A percentile compares a stretch with the other conserved stretches of the same genome.
Evolutionary conservation across 2,797 vertebrate genomes (phyloP).

Genomic region (Neostethus bicornis): DNA sequence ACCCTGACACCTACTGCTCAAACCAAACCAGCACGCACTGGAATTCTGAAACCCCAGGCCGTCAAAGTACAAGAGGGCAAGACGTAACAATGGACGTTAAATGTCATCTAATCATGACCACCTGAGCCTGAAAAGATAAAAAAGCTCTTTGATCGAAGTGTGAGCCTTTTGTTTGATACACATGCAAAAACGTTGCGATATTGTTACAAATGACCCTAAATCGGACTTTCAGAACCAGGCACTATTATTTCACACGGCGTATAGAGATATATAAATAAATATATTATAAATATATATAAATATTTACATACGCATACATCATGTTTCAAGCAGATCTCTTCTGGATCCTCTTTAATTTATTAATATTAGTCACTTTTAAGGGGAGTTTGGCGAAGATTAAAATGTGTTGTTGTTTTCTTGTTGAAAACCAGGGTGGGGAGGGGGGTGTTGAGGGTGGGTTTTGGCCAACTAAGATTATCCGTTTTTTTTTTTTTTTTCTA

Average conservation of each 20-base stretch:
- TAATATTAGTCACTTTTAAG: constrained; percentile 80
- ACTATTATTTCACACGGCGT: constrained; percentile 74
- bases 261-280: constrained; percentile 81
- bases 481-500: constrained; percentile 63
- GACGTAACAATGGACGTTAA: constrained; percentile 82
- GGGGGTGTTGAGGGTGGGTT: too few species aligned
- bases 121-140: constrained; percentile 56
- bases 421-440: constrained; percentile 43
- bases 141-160: constrained; percentile 41
- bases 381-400: constrained; percentile 67
- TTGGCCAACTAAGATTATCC: constrained; percentile 47
- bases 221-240: constrained; percentile 72
- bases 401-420: constrained; percentile 37
- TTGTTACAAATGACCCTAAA: constrained; percentile 53
- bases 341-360: constrained; percentile 83
- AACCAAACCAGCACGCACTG: constrained; percentile 88
- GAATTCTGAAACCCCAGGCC: constrained; percentile 92
- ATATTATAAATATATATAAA: constrained; percentile 80
- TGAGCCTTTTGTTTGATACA: constrained; percentile 45
- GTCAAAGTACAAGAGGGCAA: constrained; percentile 93
- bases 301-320: constrained; percentile 79
- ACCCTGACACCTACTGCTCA: constrained; percentile 75
- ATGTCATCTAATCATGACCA: constrained; percentile 59
- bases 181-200: constrained; percentile 55
- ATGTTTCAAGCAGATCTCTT: constrained; percentile 81